Base-by-base conservation (phyloP, 2,888 invertebrate genomes). In the Lithophane leautieri region DNA sequence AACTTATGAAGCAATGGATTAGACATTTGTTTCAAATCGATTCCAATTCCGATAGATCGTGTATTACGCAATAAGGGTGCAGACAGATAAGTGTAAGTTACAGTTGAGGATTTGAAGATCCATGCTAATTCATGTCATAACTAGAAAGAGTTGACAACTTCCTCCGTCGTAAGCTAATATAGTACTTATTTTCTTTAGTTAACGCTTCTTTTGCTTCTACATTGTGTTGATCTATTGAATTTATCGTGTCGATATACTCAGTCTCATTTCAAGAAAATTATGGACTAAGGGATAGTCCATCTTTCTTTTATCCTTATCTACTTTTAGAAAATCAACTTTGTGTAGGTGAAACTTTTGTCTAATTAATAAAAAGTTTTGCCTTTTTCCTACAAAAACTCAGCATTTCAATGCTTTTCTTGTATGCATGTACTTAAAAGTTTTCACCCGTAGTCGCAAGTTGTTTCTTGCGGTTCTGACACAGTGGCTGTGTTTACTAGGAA, bases 401-500 rank as follows among this genome's bases (percentile, higher is more conserved):
- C 16, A 54, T 77, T 60, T 52, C 50, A 60, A 68, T 52, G 63
- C 72, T 79, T 71, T 79, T 58, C 47, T 63, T 56, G 16, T 70
- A 47, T 54, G 16, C 58, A 47, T 54, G 34, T 19, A 44, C 54
- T 56, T 34, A 74, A 74, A 81, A 81, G 68, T 74, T 68, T 74
- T 25, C 44, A n/a, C 14, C 22, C 4, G 69, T 61, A 52, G 56
- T 28, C 54, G 50, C 58, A 73, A 74, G 74, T 78, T 79, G 60
- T 83, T 74, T 79, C 68, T 63, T 69, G 73, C 60, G 78, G 79
- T 73, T 74, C 84, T 82, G 85, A 73, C 82, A 83, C 82, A 78
- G 83, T 87, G 80, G 78, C 79, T 83, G 75, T 83, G 77, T 82
- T 82, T 85, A 84, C 83, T 85, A 83, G 89, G 85, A 89, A 90